Conservation (phyloP, 2,888 invertebrate species). For the Lampropteryx suffumata region DNA sequence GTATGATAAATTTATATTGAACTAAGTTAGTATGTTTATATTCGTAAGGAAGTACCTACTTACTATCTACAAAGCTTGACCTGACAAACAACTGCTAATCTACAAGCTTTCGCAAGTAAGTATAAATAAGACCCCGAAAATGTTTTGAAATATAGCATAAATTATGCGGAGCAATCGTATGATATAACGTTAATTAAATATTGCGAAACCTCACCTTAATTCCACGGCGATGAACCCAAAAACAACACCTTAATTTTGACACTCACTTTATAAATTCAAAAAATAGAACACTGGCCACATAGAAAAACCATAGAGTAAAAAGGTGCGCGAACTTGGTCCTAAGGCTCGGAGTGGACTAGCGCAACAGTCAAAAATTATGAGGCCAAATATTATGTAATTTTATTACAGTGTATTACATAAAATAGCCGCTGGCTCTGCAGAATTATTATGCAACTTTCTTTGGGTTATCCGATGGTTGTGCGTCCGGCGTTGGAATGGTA, state of each 20-base stretch:
- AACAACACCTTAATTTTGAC: background rate
- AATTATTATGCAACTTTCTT: conserved; percentile 46
- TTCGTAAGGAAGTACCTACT: too few species aligned
- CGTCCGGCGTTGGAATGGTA: conserved; percentile 39
- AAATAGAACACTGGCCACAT: conserved; percentile 36
- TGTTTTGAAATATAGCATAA: conserved; percentile 14
- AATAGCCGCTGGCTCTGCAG: conserved; percentile 58
- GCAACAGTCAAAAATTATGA: conserved; percentile 71
- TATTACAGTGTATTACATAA: conserved; percentile 78
- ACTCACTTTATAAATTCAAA: conserved; percentile 4
- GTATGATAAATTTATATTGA: too few species aligned
- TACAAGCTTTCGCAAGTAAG: conserved; percentile 25
- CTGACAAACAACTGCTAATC: background rate
- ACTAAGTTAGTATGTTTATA: too few species aligned
- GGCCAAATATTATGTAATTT: conserved; percentile 73
- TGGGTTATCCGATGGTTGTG: conserved; percentile 49
- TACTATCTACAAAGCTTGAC: too few species aligned
- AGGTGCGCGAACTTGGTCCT: conserved; percentile 49
- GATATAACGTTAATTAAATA: conserved; percentile 10
- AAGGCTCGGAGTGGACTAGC: conserved; percentile 56
- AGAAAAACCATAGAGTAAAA: conserved; percentile 42
- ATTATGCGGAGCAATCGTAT: conserved; percentile 5
- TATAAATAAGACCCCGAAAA: conserved; percentile 37
- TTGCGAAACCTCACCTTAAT: conserved; percentile 19
- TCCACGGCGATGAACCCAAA: background rate